Conservation (phyloP, 2,888 invertebrate genomes). For the Cephus pulcher region DNA sequence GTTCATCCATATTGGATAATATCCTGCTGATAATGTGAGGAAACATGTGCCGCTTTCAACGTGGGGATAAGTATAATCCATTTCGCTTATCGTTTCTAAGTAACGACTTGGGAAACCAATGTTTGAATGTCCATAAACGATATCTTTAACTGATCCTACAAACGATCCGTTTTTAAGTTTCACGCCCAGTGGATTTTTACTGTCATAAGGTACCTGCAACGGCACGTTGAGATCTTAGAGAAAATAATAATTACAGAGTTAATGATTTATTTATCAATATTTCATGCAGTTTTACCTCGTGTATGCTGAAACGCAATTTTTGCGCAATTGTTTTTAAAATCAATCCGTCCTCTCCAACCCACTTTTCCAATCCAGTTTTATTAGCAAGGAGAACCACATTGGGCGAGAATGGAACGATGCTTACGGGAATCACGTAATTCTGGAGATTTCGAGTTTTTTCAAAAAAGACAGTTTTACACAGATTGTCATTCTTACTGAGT, state of each 20-base stretch:
- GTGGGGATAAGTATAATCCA: not conserved
- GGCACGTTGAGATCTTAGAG: not conserved
- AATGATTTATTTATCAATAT: not conserved
- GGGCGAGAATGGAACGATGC: not conserved
- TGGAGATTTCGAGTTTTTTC: not conserved
- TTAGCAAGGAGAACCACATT: not conserved
- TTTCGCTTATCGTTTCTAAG: not conserved
- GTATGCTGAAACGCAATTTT: not conserved
- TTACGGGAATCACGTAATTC: not conserved
- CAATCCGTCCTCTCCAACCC: not conserved
- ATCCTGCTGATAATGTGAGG: not conserved
- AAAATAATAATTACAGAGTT: not conserved
- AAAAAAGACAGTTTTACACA: not conserved
- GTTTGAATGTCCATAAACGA: not conserved
- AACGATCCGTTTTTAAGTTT: not conserved
- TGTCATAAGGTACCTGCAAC: not conserved
- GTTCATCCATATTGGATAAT: conserved; percentile 8
- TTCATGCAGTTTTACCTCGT: not conserved
- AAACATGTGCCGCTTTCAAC: not conserved
- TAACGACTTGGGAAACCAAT: not conserved
- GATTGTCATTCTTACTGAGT: not conserved
- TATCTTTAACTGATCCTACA: not conserved
- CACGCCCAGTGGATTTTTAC: not conserved
- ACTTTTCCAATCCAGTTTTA: not conserved
- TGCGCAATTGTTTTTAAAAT: not conserved